Evolutionary conservation across 2,888 invertebrate genomes (phyloP).

Genomic region (Tetheella fluctuosa): DNA sequence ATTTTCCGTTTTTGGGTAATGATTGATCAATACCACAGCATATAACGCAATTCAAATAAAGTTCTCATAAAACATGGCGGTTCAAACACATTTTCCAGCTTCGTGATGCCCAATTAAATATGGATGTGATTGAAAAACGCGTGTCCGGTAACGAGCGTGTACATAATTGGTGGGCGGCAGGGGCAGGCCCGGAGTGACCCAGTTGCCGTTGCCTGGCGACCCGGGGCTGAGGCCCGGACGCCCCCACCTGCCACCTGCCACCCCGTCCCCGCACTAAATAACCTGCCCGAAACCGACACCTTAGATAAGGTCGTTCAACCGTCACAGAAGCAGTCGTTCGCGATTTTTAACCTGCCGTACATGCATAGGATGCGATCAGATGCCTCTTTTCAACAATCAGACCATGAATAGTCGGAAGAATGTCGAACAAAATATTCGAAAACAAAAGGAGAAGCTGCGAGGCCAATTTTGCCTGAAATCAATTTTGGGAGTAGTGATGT

Average conservation of each 20-base stretch:
- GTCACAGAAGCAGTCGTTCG: conserved; percentile 60
- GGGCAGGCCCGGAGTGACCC: conserved; percentile 80
- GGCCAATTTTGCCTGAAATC: no score
- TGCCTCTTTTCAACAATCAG: not conserved
- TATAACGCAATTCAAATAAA: conserved; percentile 61
- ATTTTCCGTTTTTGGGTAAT: conserved; percentile 19
- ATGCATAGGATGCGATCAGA: conserved; percentile 10
- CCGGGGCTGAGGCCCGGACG: conserved; percentile 59
- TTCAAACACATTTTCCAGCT: conserved; percentile 80
- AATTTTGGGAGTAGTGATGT: no score
- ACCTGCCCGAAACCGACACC: conserved; percentile 84
- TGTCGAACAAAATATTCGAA: not conserved
- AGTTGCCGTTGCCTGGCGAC: conserved; percentile 82
- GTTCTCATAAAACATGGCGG: conserved; percentile 73
- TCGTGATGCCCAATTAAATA: conserved; percentile 84
- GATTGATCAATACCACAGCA: conserved; percentile 22
- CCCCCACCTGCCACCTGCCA: conserved; percentile 44
- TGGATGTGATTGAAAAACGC: conserved; percentile 85
- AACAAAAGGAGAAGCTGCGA: not conserved
- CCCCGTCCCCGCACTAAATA: conserved; percentile 71
- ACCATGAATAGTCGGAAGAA: not conserved
- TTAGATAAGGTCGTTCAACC: conserved; percentile 84
- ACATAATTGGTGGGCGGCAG: conserved; percentile 81
- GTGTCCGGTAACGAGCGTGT: conserved; percentile 85
- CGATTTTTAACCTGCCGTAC: conserved; percentile 55